phyloP scores from a whole-genome alignment of 2,113 vertebrate species.

The Cynopterus brachyotis region DNA sequence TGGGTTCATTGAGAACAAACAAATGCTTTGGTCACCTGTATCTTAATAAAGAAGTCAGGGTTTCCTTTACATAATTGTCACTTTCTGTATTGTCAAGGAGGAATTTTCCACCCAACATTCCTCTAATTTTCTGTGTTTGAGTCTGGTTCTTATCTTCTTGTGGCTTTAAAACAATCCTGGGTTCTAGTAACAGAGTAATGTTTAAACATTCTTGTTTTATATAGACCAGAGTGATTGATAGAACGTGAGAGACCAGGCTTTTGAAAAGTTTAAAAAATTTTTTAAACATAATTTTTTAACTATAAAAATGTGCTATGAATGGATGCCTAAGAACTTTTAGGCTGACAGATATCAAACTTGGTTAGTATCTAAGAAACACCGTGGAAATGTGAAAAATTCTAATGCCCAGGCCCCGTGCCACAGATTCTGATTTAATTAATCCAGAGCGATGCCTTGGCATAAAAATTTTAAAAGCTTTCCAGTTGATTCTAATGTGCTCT shows the following conservation, averaged over 20 bases:
- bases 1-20: slow-evolving; percentile 16
- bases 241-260: neutral
- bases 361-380: neutral
- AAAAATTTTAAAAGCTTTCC: slow-evolving; percentile 15
- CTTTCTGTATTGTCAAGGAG: neutral
- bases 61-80: neutral
- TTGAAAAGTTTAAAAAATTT: neutral
- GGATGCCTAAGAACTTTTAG: neutral
- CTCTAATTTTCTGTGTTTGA: neutral
- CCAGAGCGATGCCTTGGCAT: neutral
- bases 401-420: neutral
- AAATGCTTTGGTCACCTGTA: neutral
- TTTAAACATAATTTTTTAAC: neutral
- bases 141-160: neutral
- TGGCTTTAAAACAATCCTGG: neutral
- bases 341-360: neutral
- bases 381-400: neutral
- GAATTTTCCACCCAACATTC: neutral
- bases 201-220: neutral
- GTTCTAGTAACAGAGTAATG: neutral
- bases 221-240: neutral
- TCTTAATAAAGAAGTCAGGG: neutral
- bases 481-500: slow-evolving; percentile 26
- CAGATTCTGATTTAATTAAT: slow-evolving; percentile 49
- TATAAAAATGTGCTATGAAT: neutral